Evolutionary conservation across 2,797 vertebrate genomes (phyloP), one percentile per base, ranked within the genome.

Genomic region (Botia almorhae): DNA sequence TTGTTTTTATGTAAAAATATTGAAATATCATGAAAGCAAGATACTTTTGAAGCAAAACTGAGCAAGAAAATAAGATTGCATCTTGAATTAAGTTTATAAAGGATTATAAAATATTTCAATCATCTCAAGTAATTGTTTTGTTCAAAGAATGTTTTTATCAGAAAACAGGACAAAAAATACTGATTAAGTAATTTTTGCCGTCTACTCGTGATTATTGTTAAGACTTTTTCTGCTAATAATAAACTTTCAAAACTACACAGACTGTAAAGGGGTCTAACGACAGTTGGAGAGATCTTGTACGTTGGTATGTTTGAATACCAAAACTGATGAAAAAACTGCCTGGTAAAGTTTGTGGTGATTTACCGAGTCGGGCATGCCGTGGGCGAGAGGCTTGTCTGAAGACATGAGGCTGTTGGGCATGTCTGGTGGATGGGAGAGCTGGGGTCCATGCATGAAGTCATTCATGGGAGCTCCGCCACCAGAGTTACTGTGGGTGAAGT

Each of bases 371-470:
- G 94, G 95, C 95, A 99, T 97, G 92, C 94, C 92, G 80, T 99
- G 98, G 85, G 92, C 96, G 82, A 99, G 96, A 81, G 96, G 96
- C 86, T 99, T 99, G 91, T 99, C 97, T 0, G 97, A 96, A 81
- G 95, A 89, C 81, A 98, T 96, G 91, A 98, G 97, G 90, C 94
- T 95, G 85, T 92, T 96, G 4, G 97, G 96, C 92, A 96, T 95
- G 83, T 99, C 97, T 1, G 98, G 97, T 8, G 97, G 97, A 85
- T 99, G 98, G 29, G 98, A 99, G 81, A 99, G 95, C 91, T 99
- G 97, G 46, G 97, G 97, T 29, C 95, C 97, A 0, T 99, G 98
- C 94, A 99, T 98, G 94, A 99, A 99, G 93, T 99, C 98, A 48
- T 93, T 98, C 95, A 99, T 96, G 65, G 97, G 96, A 8, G 97